phyloP scores from a whole-genome alignment of 2,888 invertebrate species.

The Aquatica leii region DNA sequence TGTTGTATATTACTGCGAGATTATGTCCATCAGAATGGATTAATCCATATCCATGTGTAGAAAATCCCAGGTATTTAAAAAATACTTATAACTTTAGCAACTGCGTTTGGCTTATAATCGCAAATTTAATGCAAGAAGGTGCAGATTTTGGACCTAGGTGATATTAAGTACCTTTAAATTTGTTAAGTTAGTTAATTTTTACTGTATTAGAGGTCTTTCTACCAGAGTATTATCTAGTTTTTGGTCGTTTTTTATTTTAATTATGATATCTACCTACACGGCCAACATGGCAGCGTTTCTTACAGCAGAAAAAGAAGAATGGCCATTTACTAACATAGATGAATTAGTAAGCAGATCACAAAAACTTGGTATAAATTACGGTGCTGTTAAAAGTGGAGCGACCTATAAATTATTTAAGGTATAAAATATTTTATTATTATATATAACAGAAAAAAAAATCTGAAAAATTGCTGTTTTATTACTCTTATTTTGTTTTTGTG shows the following conservation, averaged over 20 bases:
- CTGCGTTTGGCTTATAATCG: slow-evolving; percentile 73
- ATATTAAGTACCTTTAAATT: too few species aligned
- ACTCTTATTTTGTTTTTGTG: too few species aligned
- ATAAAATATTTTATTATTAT: neutral
- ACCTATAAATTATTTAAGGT: slow-evolving; percentile 91
- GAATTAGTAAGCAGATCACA: slow-evolving; percentile 81
- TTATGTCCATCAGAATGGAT: slow-evolving; percentile 73
- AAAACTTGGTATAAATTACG: slow-evolving; percentile 86
- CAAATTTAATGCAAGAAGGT: slow-evolving; percentile 71
- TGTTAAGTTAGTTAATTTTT: too few species aligned
- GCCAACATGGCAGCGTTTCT: slow-evolving; percentile 92
- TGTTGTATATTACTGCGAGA: slow-evolving; percentile 68
- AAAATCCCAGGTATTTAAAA: slow-evolving; percentile 68
- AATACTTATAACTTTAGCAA: slow-evolving; percentile 70
- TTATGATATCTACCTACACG: slow-evolving; percentile 88
- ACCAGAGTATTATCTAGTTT: slow-evolving; percentile 88
- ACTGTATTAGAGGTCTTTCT: slow-evolving; percentile 87
- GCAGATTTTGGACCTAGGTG: slow-evolving; percentile 74
- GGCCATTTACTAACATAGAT: slow-evolving; percentile 78
- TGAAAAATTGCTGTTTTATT: too few species aligned
- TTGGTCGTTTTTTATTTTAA: slow-evolving; percentile 92
- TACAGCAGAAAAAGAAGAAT: slow-evolving; percentile 78
- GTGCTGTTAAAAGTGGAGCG: slow-evolving; percentile 85
- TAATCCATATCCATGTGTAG: slow-evolving; percentile 69
- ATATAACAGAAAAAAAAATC: too few species aligned